Evolutionary conservation across 2,888 invertebrate genomes (phyloP), one percentile per base, ranked within the genome.

Genomic region (Phengaris alcon): DNA sequence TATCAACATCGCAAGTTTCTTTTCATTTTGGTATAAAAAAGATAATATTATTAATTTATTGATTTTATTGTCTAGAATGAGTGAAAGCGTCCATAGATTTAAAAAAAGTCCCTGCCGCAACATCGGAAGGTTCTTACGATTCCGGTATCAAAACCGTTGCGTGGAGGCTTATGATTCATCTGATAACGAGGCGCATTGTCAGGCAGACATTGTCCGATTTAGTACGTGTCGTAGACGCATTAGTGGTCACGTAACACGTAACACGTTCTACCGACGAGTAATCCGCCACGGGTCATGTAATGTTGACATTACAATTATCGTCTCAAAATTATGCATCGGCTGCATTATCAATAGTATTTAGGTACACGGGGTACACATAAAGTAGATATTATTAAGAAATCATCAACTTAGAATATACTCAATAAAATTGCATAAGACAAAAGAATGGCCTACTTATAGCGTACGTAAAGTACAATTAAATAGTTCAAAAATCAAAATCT

Each of bases 181-280:
- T 64, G 70, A 70, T 70, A 70, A 70, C 70, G 70, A 70, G 10
- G 15, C 51, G 15, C 51, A 70, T 70, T 70, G 70, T 70, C 46
- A 69, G 69, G 46, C n/a, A 69, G 69, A 46, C 69, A 69, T 69
- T n/a, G 69, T 69, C 70, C 70, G 70, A 70, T 70, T 70, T 51
- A 51, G 51, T 70, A 70, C 69, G 69, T 70, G 72, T 35, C 7
- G 13, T 10, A 72, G 15, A 22, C 72, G 72, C 35, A 54, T 72
- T 54, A 54, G 69, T 35, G 72, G 72, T 72, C n/a, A n/a, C n/a
- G n/a, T n/a, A n/a, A n/a, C n/a, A 22, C 22, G 22, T 22, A 22
- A 22, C 72, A 72, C 54, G 52, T 52, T 52, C 54, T 13, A 54
- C 48, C 48, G 51, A 48, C 48, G 51, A 48, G 68, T 70, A 70